Evolutionary conservation across 2,888 invertebrate genomes (phyloP), one percentile per base, ranked within the genome.

Genomic region (Phalera bucephala): DNA sequence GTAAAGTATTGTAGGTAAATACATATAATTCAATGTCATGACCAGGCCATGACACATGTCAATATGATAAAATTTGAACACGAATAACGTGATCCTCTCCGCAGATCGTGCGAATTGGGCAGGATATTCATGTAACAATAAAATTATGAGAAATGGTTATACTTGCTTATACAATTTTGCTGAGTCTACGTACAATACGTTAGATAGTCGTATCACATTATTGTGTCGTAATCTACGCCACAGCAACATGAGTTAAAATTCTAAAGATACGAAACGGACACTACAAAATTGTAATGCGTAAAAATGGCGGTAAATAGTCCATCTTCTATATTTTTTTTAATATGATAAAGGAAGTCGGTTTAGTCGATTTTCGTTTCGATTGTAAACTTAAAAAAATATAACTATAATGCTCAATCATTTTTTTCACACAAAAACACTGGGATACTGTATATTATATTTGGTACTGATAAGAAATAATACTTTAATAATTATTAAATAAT

Each of bases 341-440:
- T 3, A 50, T 57, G 31, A n/a, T 44, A 70, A 79, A 84, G 84
- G 84, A 84, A 85, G 80, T 85, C 85, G 85, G 48, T 53, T 77
- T 76, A 47, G 55, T 83, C 82, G 84, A 61, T 67, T 66, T 62
- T 88, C 88, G 88, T 86, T 85, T 87, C 87, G 85, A 62, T 63
- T 63, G 40, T 57, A 51, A 60, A 53, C 42, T 47, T 45, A 51
- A 39, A 57, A 62, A 65, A 68, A 60, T 66, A 68, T 61, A 80
- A 77, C 64, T 70, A 72, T 79, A 85, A 84, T 83, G 84, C 86
- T 84, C 83, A 59, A 72, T 66, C 25, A 17, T 17, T 61, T 66
- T 69, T 72, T 59, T 73, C 69, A 66, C 74, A 62, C 68, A 42
- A 46, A 55, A 69, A 71, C 58, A 63, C 58, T 52, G 42, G 46